phyloP scores from a whole-genome alignment of 2,888 invertebrate species.

The Metacarcinus magister region DNA sequence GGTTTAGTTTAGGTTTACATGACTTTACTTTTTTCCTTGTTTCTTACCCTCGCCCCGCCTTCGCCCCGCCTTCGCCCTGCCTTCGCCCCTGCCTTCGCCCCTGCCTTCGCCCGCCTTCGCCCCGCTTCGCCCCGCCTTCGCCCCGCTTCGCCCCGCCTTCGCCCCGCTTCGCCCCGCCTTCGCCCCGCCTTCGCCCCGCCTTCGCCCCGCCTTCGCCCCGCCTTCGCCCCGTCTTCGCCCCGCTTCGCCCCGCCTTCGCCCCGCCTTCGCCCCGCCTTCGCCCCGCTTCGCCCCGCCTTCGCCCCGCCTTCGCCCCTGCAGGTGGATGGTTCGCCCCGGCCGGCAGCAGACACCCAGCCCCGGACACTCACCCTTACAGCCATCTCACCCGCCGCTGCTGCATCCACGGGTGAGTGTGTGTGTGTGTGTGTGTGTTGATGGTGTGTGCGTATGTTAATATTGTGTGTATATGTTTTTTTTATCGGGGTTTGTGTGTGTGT shows the following conservation, averaged over 20 bases:
- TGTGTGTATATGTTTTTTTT: too few species aligned
- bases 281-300: too few species aligned
- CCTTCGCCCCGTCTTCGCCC: too few species aligned
- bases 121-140: background rate
- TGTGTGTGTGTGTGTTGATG: background rate
- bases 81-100: background rate
- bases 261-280: background rate
- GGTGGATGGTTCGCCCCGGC: background rate
- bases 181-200: background rate
- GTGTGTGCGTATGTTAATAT: background rate
- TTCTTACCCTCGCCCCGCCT: background rate
- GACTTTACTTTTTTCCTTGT: too few species aligned
- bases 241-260: background rate
- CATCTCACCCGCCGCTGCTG: conserved; percentile 37
- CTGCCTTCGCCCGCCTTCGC: background rate
- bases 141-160: background rate
- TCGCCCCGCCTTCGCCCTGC: background rate
- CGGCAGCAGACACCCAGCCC: background rate
- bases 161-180: background rate
- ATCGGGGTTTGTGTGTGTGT: too few species aligned
- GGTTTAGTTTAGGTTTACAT: too few species aligned
- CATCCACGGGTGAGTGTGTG: background rate
- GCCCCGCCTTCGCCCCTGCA: background rate
- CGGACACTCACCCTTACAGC: conserved; percentile 63
- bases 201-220: background rate